Evolutionary conservation across 2,888 invertebrate genomes (phyloP).

Genomic region (Caenorhabditis panamensis): DNA sequence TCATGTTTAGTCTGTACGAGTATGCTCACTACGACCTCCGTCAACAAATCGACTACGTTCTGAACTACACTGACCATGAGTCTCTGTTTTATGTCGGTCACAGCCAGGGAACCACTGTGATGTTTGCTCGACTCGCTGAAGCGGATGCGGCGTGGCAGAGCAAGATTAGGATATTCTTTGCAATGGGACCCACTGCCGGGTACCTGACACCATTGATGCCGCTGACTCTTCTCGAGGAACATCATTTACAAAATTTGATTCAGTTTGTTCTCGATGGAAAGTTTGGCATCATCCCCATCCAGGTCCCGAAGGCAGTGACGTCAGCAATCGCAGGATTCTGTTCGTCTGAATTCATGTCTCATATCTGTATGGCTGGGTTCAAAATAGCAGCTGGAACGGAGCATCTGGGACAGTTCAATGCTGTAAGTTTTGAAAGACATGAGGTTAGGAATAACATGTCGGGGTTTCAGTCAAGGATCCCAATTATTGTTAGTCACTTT

Average conservation of each 20-base stretch:
- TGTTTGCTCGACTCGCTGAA: slow-evolving; percentile 58
- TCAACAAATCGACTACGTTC: slow-evolving; percentile 55
- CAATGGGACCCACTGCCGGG: slow-evolving; percentile 60
- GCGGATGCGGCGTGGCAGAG: slow-evolving; percentile 41
- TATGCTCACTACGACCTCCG: slow-evolving; percentile 45
- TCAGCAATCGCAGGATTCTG: slow-evolving; percentile 18
- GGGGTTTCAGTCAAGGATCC: slow-evolving; percentile 43
- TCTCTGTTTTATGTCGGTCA: slow-evolving; percentile 58
- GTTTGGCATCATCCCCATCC: slow-evolving; percentile 41
- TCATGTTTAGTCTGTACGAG: slow-evolving; percentile 50
- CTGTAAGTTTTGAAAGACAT: slow-evolving; percentile 32
- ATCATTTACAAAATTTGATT: slow-evolving; percentile 28
- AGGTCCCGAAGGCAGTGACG: slow-evolving; percentile 20
- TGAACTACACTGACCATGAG: slow-evolving; percentile 41
- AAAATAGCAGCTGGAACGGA: slow-evolving; percentile 24
- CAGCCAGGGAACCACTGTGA: slow-evolving; percentile 56
- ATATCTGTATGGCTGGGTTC: slow-evolving; percentile 24
- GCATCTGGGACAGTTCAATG: slow-evolving; percentile 48
- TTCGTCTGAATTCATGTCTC: background rate
- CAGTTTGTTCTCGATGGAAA: slow-evolving; percentile 51
- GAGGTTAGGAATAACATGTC: background rate
- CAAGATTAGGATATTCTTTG: slow-evolving; percentile 57
- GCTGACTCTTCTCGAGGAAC: slow-evolving; percentile 28
- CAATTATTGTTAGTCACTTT: slow-evolving; percentile 45
- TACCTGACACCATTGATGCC: slow-evolving; percentile 42